A percentile compares a stretch with the other conserved stretches of the same genome.
These are phyloP conservation scores for Lepidostoma basale DNA, from an alignment of 1,140 invertebrate genomes.

Conservation along the genomic window DNA sequence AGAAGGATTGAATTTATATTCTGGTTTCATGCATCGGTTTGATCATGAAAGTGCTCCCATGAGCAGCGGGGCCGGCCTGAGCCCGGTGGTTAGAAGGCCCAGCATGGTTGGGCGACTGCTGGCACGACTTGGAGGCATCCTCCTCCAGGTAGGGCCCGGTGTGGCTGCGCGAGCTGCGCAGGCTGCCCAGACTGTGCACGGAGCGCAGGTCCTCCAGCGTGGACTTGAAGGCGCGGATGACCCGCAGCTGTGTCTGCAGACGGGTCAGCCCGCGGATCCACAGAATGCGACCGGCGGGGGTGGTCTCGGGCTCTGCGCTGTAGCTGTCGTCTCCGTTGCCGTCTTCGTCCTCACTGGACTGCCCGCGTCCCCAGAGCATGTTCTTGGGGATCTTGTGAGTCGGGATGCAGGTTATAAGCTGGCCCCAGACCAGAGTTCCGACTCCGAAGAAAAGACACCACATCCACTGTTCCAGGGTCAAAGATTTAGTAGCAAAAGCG, in stretches of 20 bases:
- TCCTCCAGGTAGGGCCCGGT: constrained; percentile 62
- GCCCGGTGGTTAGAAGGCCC: constrained; percentile 1
- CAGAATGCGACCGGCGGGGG: constrained; percentile 85
- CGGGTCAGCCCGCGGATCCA: constrained; percentile 92
- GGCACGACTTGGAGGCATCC: neutral
- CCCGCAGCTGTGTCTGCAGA: constrained; percentile 93
- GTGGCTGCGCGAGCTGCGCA: constrained; percentile 72
- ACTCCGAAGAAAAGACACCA: constrained; percentile 52
- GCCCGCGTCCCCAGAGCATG: constrained; percentile 33
- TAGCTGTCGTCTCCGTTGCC: constrained; percentile 72
- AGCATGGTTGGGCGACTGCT: constrained; percentile 24
- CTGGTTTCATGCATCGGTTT: constrained; percentile 42
- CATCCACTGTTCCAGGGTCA: constrained; percentile 69
- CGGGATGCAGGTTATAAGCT: constrained; percentile 66
- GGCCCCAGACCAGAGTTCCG: constrained; percentile 70
- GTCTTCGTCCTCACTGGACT: constrained; percentile 32
- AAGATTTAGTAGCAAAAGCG: constrained; percentile 64
- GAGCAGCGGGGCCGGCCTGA: constrained; percentile 2
- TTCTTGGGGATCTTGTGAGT: constrained; percentile 38
- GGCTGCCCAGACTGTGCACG: constrained; percentile 86
- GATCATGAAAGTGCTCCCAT: constrained; percentile 26
- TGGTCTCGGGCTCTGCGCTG: constrained; percentile 76
- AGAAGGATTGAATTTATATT: constrained; percentile 33
- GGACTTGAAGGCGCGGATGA: constrained; percentile 94
- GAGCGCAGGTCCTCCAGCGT: constrained; percentile 91